A percentile compares a stretch with the other conserved stretches of the same genome.
phyloP scores from a whole-genome alignment of 2,797 vertebrate species.

The Cynodonichthys magdalenae region DNA sequence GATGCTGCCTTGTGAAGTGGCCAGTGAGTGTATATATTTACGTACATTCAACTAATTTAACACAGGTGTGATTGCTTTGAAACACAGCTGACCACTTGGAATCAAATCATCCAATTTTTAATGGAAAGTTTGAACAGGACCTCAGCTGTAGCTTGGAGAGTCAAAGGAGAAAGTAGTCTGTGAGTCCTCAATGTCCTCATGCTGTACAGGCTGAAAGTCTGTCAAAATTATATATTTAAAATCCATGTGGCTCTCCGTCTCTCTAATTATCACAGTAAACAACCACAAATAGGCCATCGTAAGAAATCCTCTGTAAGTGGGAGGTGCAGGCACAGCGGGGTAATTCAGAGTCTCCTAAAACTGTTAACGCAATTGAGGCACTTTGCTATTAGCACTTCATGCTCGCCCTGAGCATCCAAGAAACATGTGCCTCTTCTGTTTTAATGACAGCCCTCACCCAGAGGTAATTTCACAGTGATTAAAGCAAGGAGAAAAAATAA shows the following conservation, averaged over 20 bases:
- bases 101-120: no score
- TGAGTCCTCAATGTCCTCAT: neutral
- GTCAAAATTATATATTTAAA: conserved; percentile 9
- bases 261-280: conserved; percentile 41
- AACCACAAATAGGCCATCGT: conserved; percentile 48
- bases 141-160: neutral
- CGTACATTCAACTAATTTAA: no score
- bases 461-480: conserved; percentile 96
- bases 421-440: conserved; percentile 93
- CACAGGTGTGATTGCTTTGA: no score
- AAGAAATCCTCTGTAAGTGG: conserved; percentile 22
- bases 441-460: conserved; percentile 96
- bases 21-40: no score
- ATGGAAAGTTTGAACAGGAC: no score
- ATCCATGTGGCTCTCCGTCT: conserved; percentile 15
- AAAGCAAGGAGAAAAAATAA: conserved; percentile 83
- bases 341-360: conserved; percentile 60
- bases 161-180: conserved; percentile 6
- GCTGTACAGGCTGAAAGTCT: neutral
- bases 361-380: conserved; percentile 44
- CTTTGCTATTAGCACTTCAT: conserved; percentile 90
- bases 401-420: conserved; percentile 81
- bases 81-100: no score
- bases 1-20: no score
- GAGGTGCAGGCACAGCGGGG: conserved; percentile 54